Evolutionary conservation across 1,140 invertebrate species (phyloP), one percentile per base, ranked within the genome.

Genomic region (Andrena cerasifolii): DNA sequence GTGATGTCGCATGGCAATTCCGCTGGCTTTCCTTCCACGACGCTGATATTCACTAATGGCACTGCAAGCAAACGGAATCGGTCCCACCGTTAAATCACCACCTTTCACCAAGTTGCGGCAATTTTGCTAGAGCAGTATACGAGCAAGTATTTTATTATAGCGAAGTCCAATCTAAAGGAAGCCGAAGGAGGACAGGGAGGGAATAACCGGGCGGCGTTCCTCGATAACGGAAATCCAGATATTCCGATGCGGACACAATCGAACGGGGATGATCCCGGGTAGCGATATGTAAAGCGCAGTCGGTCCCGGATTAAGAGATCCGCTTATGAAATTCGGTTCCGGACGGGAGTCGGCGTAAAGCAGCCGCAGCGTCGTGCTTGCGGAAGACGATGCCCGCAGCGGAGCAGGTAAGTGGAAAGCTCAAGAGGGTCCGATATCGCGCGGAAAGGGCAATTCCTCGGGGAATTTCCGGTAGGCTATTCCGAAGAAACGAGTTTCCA

Each of bases 1-100:
- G 95, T 95, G 56, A 98, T 96, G 92, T 98, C 96, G 91, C 97
- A 98, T 16, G 96, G 96, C 86, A 98, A 93, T 88, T 96, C 95
- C 63, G 96, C 96, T 86, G 95, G 95, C 91, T 95, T 96, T 66
- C 97, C 97, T 91, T 97, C 96, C 65, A 98, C 95, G 26, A 96
- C 96, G 90, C 96, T 96, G 71, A 97, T 94, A 89, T 96, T 95
- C 82, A 95, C 93, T 79, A 96, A 94, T 82, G 95, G 93, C 12
- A 95, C 95, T 95, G 93, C 40, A 92, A 94, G 43, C 33, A 65
- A 24, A 71, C 16, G n/a, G 21, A n/a, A 24, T 12, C 21, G 5
- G 4, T 59, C 10, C n/a, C n/a, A n/a, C n/a, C n/a, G n/a, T n/a
- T n/a, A n/a, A n/a, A n/a, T n/a, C n/a, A n/a, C n/a, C n/a, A n/a